Percentiles rank a stretch among this genome's conserved stretches.
These are phyloP conservation scores for Erythrolamprus reginae DNA, from an alignment of 2,113 vertebrate genomes.

Conservation along the genomic window DNA sequence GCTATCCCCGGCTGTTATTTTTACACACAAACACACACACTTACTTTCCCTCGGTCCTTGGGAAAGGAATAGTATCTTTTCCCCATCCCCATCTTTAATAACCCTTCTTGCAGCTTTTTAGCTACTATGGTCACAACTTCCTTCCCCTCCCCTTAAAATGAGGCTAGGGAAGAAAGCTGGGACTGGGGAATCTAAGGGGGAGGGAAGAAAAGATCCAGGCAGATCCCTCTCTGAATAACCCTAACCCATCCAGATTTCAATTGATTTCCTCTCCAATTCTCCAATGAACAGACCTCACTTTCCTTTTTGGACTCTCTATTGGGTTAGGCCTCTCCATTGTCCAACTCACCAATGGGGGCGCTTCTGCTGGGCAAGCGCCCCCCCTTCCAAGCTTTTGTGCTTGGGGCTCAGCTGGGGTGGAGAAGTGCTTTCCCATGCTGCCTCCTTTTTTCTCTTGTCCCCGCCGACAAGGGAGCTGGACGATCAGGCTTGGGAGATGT, in stretches of 20 bases:
- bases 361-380: neutral
- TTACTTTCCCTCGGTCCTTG: neutral
- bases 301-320: neutral
- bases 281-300: neutral
- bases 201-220: neutral
- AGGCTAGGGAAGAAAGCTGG: neutral
- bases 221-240: neutral
- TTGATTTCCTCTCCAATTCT: neutral
- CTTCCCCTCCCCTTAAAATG: neutral
- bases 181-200: neutral
- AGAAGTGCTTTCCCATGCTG: too few relatives aligned
- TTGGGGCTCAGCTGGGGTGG: too few relatives aligned
- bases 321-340: neutral
- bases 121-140: neutral
- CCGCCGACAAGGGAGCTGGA: too few relatives aligned
- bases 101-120: neutral
- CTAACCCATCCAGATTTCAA: neutral
- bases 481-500: too few relatives aligned
- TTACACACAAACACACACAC: too few relatives aligned
- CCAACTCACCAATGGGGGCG: neutral
- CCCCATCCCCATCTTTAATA: neutral
- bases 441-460: too few relatives aligned
- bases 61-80: neutral
- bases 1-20: too few relatives aligned
- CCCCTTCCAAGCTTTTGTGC: neutral